phyloP scores from a whole-genome alignment of 2,797 vertebrate genomes.

The Silurus lanzhouensis region DNA sequence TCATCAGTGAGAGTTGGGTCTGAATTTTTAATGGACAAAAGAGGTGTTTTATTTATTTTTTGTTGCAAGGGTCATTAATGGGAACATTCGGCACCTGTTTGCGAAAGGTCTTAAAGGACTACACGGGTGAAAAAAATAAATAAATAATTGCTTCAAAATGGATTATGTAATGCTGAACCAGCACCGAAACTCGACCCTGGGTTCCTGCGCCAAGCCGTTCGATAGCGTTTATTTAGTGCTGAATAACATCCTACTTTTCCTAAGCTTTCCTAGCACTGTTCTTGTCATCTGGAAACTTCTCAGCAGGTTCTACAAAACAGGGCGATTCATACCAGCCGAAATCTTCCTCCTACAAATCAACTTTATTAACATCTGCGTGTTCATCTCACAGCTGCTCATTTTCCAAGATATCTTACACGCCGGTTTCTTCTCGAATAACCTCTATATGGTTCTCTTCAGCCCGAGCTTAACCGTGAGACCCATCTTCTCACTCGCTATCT shows the following conservation, averaged over 20 bases:
- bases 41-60: not conserved
- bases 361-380: not conserved
- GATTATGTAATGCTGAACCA: not conserved
- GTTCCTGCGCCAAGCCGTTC: not conserved
- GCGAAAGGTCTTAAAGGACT: not conserved
- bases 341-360: slow-evolving; percentile 16
- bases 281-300: not conserved
- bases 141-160: not conserved
- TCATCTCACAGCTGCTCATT: not conserved
- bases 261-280: not conserved
- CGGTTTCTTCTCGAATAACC: not conserved
- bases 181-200: not conserved
- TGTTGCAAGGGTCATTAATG: not conserved
- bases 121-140: not conserved
- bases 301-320: not conserved
- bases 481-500: slow-evolving; percentile 18
- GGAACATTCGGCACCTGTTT: not conserved
- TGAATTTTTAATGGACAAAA: not conserved
- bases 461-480: slow-evolving; percentile 8
- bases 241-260: not conserved
- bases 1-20: too few relatives aligned
- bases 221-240: rapidly evolving
- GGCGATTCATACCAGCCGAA: not conserved
- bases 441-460: not conserved
- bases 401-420: not conserved